phyloP scores from a whole-genome alignment of 2,888 invertebrate genomes.

The Abrostola tripartita region DNA sequence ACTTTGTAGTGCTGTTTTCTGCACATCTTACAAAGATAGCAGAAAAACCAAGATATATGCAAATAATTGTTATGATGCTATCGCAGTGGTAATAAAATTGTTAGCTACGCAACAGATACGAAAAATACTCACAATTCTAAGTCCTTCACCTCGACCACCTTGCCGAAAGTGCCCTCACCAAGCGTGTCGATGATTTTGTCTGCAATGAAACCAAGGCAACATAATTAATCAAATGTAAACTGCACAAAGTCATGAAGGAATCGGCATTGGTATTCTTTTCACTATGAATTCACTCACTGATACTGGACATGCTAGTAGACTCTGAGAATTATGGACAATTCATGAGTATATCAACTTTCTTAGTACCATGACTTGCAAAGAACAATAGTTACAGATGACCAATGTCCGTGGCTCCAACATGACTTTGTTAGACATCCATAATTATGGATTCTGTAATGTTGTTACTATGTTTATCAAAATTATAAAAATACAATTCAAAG shows the following conservation, averaged over 20 bases:
- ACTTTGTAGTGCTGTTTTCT: no score
- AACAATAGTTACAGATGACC: constrained; percentile 52
- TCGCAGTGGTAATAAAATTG: constrained; percentile 23
- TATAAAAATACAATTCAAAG: constrained; percentile 54
- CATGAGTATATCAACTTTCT: constrained; percentile 39
- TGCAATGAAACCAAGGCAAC: constrained; percentile 91
- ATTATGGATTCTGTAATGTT: constrained; percentile 42
- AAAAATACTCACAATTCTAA: constrained; percentile 94
- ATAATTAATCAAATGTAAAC: constrained; percentile 70
- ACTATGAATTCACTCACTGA: constrained; percentile 40
- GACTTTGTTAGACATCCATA: constrained; percentile 62
- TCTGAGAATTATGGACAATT: constrained; percentile 44
- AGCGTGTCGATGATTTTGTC: constrained; percentile 99
- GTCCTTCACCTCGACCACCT: constrained; percentile 99
- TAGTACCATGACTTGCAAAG: constrained; percentile 40
- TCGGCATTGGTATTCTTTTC: constrained; percentile 66
- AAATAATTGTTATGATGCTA: constrained; percentile 18
- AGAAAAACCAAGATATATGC: no score
- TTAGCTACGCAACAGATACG: constrained; percentile 8
- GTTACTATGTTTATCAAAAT: constrained; percentile 54
- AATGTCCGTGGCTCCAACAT: constrained; percentile 71
- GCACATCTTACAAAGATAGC: no score
- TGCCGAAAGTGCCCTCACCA: constrained; percentile 99
- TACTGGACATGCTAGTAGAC: constrained; percentile 33
- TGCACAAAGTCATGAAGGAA: constrained; percentile 79